phyloP scores from a whole-genome alignment of 2,113 vertebrate species.

The Phoxinus phoxinus region DNA sequence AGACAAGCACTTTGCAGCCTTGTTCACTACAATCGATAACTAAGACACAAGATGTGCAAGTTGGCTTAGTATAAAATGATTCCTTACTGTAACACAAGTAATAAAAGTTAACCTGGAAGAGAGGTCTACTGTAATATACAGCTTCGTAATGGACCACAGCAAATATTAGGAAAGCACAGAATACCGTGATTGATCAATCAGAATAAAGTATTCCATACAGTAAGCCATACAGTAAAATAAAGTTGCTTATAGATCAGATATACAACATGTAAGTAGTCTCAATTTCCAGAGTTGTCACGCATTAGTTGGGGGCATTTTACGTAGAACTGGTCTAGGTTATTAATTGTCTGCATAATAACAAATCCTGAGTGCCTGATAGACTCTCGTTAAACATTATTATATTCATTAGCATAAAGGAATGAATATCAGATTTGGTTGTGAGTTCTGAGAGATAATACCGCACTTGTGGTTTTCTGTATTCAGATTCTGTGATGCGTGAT shows the following conservation, averaged over 20 bases:
- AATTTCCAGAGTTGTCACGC: not conserved
- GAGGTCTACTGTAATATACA: too few relatives aligned
- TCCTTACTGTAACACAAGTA: too few relatives aligned
- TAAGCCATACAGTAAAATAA: too few relatives aligned
- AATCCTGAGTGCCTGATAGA: not conserved
- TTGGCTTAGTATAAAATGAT: too few relatives aligned
- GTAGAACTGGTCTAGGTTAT: not conserved
- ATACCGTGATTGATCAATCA: too few relatives aligned
- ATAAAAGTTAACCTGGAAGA: too few relatives aligned
- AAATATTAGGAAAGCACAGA: too few relatives aligned
- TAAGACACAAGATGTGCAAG: not conserved
- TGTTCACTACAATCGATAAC: not conserved
- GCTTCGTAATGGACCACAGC: too few relatives aligned
- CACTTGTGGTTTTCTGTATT: slow-evolving; percentile 14
- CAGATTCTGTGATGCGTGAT: slow-evolving; percentile 27
- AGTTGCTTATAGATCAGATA: too few relatives aligned
- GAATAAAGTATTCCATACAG: too few relatives aligned
- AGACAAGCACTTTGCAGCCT: not conserved
- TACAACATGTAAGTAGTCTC: not conserved
- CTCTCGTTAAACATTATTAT: not conserved
- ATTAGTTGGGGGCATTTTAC: not conserved
- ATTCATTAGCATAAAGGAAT: slow-evolving; percentile 34
- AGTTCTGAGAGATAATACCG: not conserved
- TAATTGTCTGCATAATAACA: not conserved
- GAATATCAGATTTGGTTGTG: slow-evolving; percentile 12